These are phyloP conservation scores for Bergia sp. DNA, from an alignment of 92 coral and sea anemone species.

Conservation along the genomic window DNA sequence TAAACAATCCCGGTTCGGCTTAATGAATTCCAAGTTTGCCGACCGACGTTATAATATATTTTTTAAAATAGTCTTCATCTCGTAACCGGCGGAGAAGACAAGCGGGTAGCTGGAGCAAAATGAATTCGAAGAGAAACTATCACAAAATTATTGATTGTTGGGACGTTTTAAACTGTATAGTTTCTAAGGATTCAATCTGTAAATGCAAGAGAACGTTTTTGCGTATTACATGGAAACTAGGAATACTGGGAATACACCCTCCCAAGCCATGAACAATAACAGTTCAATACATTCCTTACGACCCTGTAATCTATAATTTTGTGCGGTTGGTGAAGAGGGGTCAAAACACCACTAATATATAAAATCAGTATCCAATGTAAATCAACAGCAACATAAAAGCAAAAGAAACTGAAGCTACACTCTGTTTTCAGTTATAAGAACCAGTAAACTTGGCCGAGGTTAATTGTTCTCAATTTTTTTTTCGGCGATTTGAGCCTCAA, in stretches of 20 bases:
- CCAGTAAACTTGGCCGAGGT: no score
- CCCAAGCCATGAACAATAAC: constrained; percentile 18
- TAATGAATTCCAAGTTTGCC: no score
- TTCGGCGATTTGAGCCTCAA: no score
- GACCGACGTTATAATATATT: no score
- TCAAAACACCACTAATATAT: constrained; percentile 4
- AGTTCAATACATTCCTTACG: constrained; percentile 21
- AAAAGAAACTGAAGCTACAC: constrained; percentile 5
- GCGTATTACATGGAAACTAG: background rate
- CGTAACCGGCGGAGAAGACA: constrained; percentile 19
- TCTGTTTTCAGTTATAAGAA: background rate
- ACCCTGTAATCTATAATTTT: background rate
- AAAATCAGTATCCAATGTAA: constrained; percentile 3
- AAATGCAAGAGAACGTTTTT: constrained; percentile 20
- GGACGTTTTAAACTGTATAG: constrained; percentile 12
- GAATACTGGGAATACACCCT: background rate
- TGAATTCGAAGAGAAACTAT: constrained; percentile 22
- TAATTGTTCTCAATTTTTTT: background rate
- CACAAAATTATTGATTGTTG: constrained; percentile 22
- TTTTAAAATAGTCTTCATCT: no score
- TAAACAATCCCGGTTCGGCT: no score
- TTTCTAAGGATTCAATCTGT: constrained; percentile 13
- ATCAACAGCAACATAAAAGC: constrained; percentile 21
- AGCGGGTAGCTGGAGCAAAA: constrained; percentile 25
- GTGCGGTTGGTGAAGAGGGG: background rate